Evolutionary conservation across 2,113 vertebrate genomes (phyloP).

Genomic region (Cisticola juncidis): DNA sequence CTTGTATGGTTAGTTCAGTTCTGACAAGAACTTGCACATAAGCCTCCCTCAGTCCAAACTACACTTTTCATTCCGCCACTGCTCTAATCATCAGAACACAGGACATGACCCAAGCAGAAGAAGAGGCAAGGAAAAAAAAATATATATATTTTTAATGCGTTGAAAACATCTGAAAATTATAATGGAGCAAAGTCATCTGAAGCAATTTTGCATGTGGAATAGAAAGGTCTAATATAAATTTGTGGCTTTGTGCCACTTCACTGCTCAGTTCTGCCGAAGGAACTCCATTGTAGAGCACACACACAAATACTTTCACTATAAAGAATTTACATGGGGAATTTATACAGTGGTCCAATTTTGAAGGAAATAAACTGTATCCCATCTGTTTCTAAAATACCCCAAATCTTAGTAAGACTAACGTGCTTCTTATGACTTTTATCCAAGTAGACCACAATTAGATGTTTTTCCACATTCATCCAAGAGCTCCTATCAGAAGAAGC

Average conservation of each 20-base stretch:
- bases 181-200: neutral
- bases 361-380: neutral
- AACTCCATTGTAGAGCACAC: neutral
- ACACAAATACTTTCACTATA: neutral
- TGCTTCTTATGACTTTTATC: neutral
- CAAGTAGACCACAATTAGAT: slow-evolving; percentile 18
- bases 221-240: neutral
- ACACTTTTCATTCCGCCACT: neutral
- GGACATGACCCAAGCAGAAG: neutral
- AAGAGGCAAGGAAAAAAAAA: neutral
- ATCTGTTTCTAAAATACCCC: slow-evolving; percentile 1
- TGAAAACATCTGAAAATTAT: neutral
- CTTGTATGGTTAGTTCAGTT: neutral
- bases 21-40: neutral
- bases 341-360: neutral
- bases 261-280: neutral
- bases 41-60: neutral
- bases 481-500: neutral
- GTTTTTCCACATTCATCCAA: neutral
- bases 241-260: neutral
- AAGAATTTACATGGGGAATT: slow-evolving; percentile 1
- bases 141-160: neutral
- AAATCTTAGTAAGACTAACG: neutral
- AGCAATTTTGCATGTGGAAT: neutral
- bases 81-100: neutral